Evolutionary conservation across 2,797 vertebrate species (phyloP).

Genomic region (Characodon lateralis): DNA sequence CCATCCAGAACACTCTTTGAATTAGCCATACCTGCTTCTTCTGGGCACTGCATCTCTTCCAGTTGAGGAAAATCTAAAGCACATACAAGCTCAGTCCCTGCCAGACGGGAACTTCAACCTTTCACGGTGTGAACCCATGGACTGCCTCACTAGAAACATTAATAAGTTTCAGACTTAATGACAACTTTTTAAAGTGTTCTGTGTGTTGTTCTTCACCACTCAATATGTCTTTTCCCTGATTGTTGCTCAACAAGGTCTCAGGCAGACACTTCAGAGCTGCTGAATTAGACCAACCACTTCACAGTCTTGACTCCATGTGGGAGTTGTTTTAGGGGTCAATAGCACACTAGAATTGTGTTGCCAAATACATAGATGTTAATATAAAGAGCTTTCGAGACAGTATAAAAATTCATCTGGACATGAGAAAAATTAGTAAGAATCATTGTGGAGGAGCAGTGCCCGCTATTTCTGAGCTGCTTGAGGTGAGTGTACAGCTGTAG

Average conservation of each 20-base stretch:
- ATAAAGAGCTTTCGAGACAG: constrained; percentile 41
- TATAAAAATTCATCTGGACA: constrained; percentile 51
- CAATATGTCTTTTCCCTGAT: neutral
- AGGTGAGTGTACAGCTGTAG: constrained; percentile 52
- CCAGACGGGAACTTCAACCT: neutral
- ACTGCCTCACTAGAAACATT: neutral
- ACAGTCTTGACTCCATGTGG: constrained; percentile 18
- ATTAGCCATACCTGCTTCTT: neutral
- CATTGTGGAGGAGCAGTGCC: constrained; percentile 19
- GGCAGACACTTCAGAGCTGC: neutral
- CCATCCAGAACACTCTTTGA: neutral
- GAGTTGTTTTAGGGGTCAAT: constrained; percentile 24
- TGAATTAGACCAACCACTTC: constrained; percentile 36
- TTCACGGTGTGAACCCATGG: too few species aligned
- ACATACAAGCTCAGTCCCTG: neutral
- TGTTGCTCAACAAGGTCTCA: neutral
- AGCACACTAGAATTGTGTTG: constrained; percentile 15
- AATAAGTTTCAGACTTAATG: neutral
- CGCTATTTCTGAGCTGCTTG: constrained; percentile 27
- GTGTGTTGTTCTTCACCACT: too few species aligned
- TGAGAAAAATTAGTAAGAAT: constrained; percentile 40
- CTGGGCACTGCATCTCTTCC: neutral
- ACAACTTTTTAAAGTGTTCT: neutral
- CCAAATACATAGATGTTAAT: constrained; percentile 14
- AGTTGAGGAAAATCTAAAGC: neutral